A percentile compares a stretch with the other conserved stretches of the same genome.
Evolutionary conservation across 1,140 invertebrate species (phyloP).

Genomic region (Meteorus sp.): DNA sequence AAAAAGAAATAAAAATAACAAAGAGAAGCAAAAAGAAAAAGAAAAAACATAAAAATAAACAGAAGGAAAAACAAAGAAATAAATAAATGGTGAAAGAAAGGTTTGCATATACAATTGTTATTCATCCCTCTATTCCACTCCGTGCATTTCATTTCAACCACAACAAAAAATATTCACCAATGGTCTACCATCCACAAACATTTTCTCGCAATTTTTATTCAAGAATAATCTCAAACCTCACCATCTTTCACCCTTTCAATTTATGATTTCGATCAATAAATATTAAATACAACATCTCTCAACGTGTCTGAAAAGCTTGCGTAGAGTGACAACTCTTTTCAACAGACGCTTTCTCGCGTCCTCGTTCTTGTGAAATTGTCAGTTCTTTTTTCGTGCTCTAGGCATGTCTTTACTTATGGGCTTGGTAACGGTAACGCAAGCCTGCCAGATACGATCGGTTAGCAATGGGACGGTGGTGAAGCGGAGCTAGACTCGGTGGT

Average conservation of each 20-base stretch:
- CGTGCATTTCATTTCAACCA: no score
- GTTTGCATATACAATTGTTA: no score
- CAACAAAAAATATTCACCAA: no score
- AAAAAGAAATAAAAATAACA: constrained; percentile 11
- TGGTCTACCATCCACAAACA: no score
- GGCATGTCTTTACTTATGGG: constrained; percentile 14
- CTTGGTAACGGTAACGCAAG: constrained; percentile 15
- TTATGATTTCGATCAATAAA: constrained; percentile 12
- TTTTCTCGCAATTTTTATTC: no score
- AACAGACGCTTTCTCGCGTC: background rate
- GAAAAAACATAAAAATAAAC: constrained; percentile 2
- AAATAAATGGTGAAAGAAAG: no score
- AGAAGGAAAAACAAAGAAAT: no score
- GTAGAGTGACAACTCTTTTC: constrained; percentile 5
- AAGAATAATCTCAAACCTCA: no score
- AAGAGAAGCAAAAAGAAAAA: background rate
- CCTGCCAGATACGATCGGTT: constrained; percentile 24
- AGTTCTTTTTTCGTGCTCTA: constrained; percentile 11
- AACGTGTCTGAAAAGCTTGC: constrained; percentile 6
- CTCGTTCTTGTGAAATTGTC: constrained; percentile 2
- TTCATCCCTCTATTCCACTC: no score
- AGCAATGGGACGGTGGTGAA: constrained; percentile 7
- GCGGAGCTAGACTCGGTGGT: constrained; percentile 7
- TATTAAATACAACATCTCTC: constrained; percentile 7
- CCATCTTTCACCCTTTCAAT: no score